Evolutionary conservation across 2,888 invertebrate species (phyloP), one percentile per base, ranked within the genome.

Genomic region (Pimpla rufipes): DNA sequence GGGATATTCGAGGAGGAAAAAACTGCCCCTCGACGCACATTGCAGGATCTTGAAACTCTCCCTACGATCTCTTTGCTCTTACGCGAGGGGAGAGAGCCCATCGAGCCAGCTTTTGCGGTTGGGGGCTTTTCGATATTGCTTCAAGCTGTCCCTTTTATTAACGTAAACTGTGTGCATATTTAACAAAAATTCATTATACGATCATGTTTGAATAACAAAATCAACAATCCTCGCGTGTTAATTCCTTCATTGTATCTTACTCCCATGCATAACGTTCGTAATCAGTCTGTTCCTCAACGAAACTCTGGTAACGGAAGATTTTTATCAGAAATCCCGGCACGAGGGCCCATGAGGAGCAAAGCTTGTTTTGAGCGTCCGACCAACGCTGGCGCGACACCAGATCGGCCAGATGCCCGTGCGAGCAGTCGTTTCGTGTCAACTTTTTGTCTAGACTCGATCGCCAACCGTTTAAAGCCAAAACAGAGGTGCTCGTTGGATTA

Each of bases 1-100:
- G 47, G 37, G 52, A 62, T 42, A 35, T 73, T 62, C 37, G 42
- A 68, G 47, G 23, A 16, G 23, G 29, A 62, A 71, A 79, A 79
- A 74, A 67, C 16, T 55, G 66, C 21, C 35, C 59, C 74, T 21
- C 21, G n/a, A 21, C 42, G 57, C 37, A 42, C 11, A 16, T 29
- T 10, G 42, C 23, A 57, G 16, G 29, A 57, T 66, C 50, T 29
- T 16, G 7, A 21, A 37, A 21, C 50, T 66, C 37, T 21, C 42
- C 37, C 52, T 16, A 35, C 42, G 23, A 55, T 57, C 42, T n/a
- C 71, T 45, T 71, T 40, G 52, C 21, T 70, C 18, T 70, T 70
- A 40, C 16, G 55, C 13, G 13, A 52, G 18, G 50, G 18, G 21
- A 18, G 21, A 18, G 6, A 52, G 50, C 13, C 29, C 21, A 57